Base-by-base conservation (phyloP, 2,888 invertebrate species). In the Miltochrista miniata region DNA sequence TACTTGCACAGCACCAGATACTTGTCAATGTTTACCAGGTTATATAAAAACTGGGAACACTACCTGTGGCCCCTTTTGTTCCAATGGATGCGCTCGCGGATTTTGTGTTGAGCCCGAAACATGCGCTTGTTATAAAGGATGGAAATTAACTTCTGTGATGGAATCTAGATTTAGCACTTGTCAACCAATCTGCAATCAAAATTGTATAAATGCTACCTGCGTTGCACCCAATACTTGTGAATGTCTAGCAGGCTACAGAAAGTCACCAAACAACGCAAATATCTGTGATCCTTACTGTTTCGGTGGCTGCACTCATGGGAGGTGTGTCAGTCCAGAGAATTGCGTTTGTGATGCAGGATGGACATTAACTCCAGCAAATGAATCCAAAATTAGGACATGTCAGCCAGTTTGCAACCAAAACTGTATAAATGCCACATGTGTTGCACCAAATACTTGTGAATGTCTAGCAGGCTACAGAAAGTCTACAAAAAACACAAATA, bases 71-170 rank as follows among this genome's bases (percentile, higher is more conserved):
- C 66, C 69, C 9, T 31, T 24, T 5, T 66, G 63, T 18, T 11
- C 44, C n/a, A 12, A 15, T 3, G 38, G 12, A 9, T 85, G 85
- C 51, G 45, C 11, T 11, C 70, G 79, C 41, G 77, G 79, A 2
- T 15, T 45, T 12, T 83, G 50, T 38, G 31, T 38, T 3, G 54
- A 45, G 1, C 80, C 82, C 3, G 63, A 70, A 0, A 55, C 15
- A n/a, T 82, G 82, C 46, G 35, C 51, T 7, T 83, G 83, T 41
- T 37, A 70, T 24, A 56, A 56, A 36, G 80, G 79, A 3, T 82
- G 76, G 39, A 45, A 11, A 13, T 30, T 37, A 7, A n/a, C 43
- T 39, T 34, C 36, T 9, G 36, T 9, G 5, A 24, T 4, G 5
- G 37, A 11, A 15, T 35, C 35, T 13, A 37, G 18, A 18, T 9